These are phyloP conservation scores for Myrmecophaga tridactyla DNA, from an alignment of 2,113 vertebrate species.

Conservation along the genomic window DNA sequence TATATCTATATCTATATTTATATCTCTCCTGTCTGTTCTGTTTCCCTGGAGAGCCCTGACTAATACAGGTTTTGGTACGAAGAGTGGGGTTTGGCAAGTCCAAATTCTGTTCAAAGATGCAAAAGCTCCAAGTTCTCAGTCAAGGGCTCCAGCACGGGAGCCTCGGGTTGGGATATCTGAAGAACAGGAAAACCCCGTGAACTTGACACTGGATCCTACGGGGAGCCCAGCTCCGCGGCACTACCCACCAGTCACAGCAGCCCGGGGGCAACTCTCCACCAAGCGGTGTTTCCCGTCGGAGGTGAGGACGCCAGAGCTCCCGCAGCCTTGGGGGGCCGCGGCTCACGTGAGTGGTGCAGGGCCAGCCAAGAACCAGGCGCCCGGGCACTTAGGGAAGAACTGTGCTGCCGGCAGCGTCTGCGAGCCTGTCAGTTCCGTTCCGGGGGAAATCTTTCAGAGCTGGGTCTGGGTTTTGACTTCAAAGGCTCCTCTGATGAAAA, in stretches of 20 bases:
- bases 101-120: background rate
- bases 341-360: background rate
- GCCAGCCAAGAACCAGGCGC: background rate
- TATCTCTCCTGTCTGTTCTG: too few species aligned
- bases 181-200: background rate
- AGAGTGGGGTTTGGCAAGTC: too few species aligned
- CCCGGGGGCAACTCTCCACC: background rate
- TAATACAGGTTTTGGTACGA: too few species aligned
- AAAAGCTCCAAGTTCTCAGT: background rate
- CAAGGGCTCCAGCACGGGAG: background rate
- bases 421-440: slow-evolving; percentile 65
- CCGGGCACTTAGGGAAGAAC: background rate
- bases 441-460: slow-evolving; percentile 53
- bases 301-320: background rate
- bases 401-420: background rate
- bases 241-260: accelerated
- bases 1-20: too few species aligned
- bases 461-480: slow-evolving; percentile 64
- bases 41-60: too few species aligned
- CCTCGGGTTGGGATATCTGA: background rate
- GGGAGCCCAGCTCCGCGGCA: background rate
- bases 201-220: too few species aligned
- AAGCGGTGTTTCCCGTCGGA: background rate
- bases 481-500: slow-evolving; percentile 65
- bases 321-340: background rate